Base-by-base conservation (phyloP, 1,140 invertebrate genomes). In the Drosophila pseudoobscura region DNA sequence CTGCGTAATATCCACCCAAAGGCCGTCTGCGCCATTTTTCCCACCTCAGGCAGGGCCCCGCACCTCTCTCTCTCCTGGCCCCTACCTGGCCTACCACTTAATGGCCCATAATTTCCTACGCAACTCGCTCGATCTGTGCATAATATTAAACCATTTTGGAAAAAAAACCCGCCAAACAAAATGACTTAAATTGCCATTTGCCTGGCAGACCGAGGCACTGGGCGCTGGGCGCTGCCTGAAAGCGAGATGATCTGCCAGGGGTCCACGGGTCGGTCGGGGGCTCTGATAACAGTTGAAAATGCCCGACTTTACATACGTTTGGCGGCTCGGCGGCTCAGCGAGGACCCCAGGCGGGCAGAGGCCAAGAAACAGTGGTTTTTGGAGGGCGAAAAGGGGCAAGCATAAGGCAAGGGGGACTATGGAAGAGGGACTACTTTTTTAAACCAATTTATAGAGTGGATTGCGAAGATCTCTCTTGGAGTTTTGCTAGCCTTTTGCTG, bases 111-210 rank as follows among this genome's bases (percentile, higher is more conserved):
- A 78, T 78, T 78, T 78, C 72, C 60, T 72, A 72, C 68, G 75
- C 75, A 78, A 56, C 64, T 66, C 41, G 60, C 66, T 70, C 75
- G 76, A 75, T 65, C 65, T 75, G 51, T 80, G 77, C 63, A 75
- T 64, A 78, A 79, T 77, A 77, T 77, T 77, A 78, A 79, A 79
- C 64, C 76, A 79, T 71, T 79, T 79, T 79, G 59, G 57, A 3
- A 9, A 44, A 20, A 41, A 60, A 71, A 55, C 55, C 43, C 53
- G 20, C 20, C 50, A 76, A 76, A 77, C 74, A 77, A 77, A 76
- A 77, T 77, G 74, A 77, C 74, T 77, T 77, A 76, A 77, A 77
- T 77, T 76, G 74, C 74, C 73, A 77, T 77, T 76, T 77, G 74
- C 56, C 54, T 41, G 35, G 66, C 20, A 39, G 69, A 26, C 9